Percentiles rank a stretch among this genome's conserved stretches.
phyloP scores from a whole-genome alignment of 2,797 vertebrate genomes.

The Acanthornis magna region DNA sequence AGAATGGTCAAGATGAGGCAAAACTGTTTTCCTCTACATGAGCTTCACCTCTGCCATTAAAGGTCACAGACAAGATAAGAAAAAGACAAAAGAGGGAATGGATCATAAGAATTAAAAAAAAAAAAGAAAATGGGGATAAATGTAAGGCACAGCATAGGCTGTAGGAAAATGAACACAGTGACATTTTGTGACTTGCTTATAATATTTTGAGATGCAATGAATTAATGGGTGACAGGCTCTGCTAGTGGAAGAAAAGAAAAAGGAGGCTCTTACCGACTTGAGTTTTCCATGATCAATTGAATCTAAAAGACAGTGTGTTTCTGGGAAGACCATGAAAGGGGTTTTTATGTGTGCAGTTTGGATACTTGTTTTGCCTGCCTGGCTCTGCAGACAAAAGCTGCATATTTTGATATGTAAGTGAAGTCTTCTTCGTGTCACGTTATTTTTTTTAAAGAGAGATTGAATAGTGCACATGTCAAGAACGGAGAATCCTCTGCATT shows the following conservation, averaged over 20 bases:
- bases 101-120: background rate
- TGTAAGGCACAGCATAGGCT: background rate
- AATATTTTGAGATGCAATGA: background rate
- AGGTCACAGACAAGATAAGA: background rate
- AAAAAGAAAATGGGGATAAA: background rate
- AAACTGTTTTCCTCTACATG: background rate
- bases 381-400: conserved; percentile 56
- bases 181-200: background rate
- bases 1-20: background rate
- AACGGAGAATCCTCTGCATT: conserved; percentile 73
- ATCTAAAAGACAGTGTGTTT: conserved; percentile 19
- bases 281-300: background rate
- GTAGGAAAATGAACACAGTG: background rate
- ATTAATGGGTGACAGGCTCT: background rate
- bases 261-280: background rate
- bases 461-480: conserved; percentile 68
- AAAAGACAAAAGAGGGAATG: background rate
- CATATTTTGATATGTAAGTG: conserved; percentile 58
- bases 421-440: conserved; percentile 47
- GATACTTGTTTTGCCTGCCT: conserved; percentile 49
- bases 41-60: background rate
- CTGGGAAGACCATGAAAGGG: background rate
- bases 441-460: conserved; percentile 49
- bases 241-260: background rate
- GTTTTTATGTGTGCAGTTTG: conserved; percentile 8